Base-by-base conservation (phyloP, 2,797 vertebrate species). In the Gouania willdenowi region DNA sequence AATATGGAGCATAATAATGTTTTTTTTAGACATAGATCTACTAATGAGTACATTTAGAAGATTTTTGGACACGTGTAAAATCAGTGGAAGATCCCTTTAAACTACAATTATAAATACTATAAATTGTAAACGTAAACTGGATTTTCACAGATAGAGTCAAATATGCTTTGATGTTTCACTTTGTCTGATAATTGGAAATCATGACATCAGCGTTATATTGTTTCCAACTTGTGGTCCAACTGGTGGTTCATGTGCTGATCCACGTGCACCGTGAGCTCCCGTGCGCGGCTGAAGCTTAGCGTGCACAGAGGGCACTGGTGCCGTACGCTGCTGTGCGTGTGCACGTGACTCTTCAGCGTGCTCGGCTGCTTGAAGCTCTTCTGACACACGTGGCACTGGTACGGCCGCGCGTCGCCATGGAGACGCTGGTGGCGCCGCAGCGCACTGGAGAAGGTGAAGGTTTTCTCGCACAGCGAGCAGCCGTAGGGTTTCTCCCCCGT, bases 401-500 rank as follows among this genome's bases (percentile, higher is more conserved):
- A 66, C 1, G 75, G 68, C 32, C 68, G 56, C 0, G 47, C 50
- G 28, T 71, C 64, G 0, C 49, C 32, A 69, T 78, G 77, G 11
- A 81, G 55, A 2, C 50, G 59, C 64, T 67, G 61, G 56, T 81
- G 77, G 0, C 75, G 56, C 5, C 77, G 75, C 49, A 81, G 55
- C 0, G 75, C 78, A 35, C 72, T 76, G 53, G 78, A 78, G 67
- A 74, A 78, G 67, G 66, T 70, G 67, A 81, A 81, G 62, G 56
- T 67, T 47, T 55, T 65, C 33, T 26, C 19, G 35, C 78, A 78
- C 27, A 33, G 8, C 19, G n/a, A 0, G 54, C 78, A 81, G 41
- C 48, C 35, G 66, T 58, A 80, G 16, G 77, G 77, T 0, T 60
- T 64, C 74, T 77, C 77, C 2, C 77, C 73, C 0, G 58, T 72